Evolutionary conservation across 2,888 invertebrate genomes (phyloP), one percentile per base, ranked within the genome.

Genomic region (Phlogophora meticulosa): DNA sequence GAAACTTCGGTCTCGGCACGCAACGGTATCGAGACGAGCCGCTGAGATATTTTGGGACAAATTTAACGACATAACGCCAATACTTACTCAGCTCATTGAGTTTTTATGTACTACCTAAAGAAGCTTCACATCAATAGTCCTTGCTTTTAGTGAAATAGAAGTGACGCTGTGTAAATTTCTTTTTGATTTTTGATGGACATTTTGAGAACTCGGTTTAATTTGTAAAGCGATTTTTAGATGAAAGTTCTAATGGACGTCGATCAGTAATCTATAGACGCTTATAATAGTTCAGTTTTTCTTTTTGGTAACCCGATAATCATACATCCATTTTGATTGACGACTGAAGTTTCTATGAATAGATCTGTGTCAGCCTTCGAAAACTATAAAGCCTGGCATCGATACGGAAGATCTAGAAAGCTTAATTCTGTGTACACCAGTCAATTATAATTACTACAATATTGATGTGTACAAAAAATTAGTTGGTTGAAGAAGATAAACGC

Each of bases 11-110:
- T 49, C 61, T 65, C 52, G 66, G 69, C 71, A 75, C 76, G 62
- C 90, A 92, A 92, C 92, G 91, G 91, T 91, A 91, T 76, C 80
- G 77, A 70, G 59, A 76, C 69, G 82, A 84, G 84, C 81, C 78
- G 80, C 78, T 69, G 74, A 81, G 80, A 82, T 80, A 78, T 87
- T 84, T 85, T 83, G 83, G 84, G 85, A 87, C 86, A 87, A 86
- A 88, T 89, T 85, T 83, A 82, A 81, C 83, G 74, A 81, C 77
- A 81, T 81, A 82, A 82, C 77, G 76, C 73, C 75, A 68, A 74
- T 78, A 77, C 76, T 72, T 78, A 71, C 72, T 60, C 40, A 65
- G 73, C 70, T 72, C 63, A 74, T 58, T 78, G 64, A 75, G 68
- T 69, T 70, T 75, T 73, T 77, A 55, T 52, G 13, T 34, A 22